Base-by-base conservation (phyloP, 2,113 vertebrate species). In the Todiramphus chloris region DNA sequence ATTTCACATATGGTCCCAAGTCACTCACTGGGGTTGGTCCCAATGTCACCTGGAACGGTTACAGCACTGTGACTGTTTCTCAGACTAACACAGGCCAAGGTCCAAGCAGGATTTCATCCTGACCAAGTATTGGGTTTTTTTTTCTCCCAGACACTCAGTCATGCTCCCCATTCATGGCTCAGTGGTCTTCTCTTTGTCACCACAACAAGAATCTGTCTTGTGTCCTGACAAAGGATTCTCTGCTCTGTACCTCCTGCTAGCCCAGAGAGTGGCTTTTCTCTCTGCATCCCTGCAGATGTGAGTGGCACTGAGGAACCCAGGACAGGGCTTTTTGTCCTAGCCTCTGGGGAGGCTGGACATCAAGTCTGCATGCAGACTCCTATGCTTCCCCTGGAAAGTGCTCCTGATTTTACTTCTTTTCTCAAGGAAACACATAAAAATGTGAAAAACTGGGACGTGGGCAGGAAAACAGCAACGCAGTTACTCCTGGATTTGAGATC, bases 1-100 rank as follows among this genome's bases (percentile, higher is more conserved):
- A 6, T 13, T 27, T 60, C 37, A 33, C 1, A 2, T 8, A 25
- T 0, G 4, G 55, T 6, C 25, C 28, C 55, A 50, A 6, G 30
- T 76, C 39, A 53, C n/a, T 66, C 56, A 27, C 16, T 11, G 16
- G 41, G 9, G 5, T 33, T 2, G 2, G 23, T 80, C n/a, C n/a
- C 37, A n/a, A 21, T 59, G 41, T 58, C 35, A 81, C 31, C 31
- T 66, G 10, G n/a, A 80, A 60, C 63, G 11, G 20, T 44, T 8
- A 24, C 33, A 51, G 48, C 4, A 18, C 44, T 28, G 37, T 21
- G 21, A 4, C 37, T 58, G 37, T 43, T 60, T 56, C 51, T 18
- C 68, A 55, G 55, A 31, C 21, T 27, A 43, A 14, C n/a, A 37
- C 18, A 27, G 37, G 24, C 11, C 58, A 67, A 23, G 30, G 50